A percentile compares a stretch with the other conserved stretches of the same genome.
phyloP scores from a whole-genome alignment of 1,140 invertebrate species.

The Lasioglossum albipes region DNA sequence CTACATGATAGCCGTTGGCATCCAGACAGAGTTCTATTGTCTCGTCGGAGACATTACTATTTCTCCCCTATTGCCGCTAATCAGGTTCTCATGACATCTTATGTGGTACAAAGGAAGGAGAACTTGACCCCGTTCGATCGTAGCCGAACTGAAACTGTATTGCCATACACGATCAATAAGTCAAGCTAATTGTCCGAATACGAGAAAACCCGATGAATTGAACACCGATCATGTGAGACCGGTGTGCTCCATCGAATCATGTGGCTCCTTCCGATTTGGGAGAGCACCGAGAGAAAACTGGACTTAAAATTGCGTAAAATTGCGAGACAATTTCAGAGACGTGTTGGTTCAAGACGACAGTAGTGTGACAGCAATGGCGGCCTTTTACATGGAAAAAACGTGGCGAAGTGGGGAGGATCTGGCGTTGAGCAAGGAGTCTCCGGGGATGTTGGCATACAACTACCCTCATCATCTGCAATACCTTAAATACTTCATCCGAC shows the following conservation, averaged over 20 bases:
- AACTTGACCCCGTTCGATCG: constrained; percentile 48
- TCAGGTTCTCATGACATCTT: constrained; percentile 38
- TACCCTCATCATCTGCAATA: constrained; percentile 21
- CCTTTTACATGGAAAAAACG: constrained; percentile 10
- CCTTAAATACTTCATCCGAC: constrained; percentile 29
- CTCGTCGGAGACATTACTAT: neutral
- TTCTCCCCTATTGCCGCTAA: constrained; percentile 29
- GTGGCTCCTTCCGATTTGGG: neutral
- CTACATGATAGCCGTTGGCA: neutral
- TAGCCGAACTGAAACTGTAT: constrained; percentile 43
- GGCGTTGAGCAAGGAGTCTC: constrained; percentile 36
- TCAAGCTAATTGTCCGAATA: constrained; percentile 26
- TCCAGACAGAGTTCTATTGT: constrained; percentile 17
- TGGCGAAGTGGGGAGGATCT: constrained; percentile 6
- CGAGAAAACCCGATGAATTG: neutral
- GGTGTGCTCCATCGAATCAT: neutral
- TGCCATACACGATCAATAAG: constrained; percentile 34
- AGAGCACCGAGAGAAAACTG: neutral
- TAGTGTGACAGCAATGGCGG: constrained; percentile 4
- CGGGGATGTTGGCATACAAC: constrained; percentile 32
- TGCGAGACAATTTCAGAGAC: neutral
- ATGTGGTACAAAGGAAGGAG: constrained; percentile 29
- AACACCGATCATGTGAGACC: neutral
- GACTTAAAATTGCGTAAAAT: neutral
- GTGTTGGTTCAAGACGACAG: constrained; percentile 12